Evolutionary conservation across 2,113 vertebrate genomes (phyloP).

Genomic region (Indicator maculatus): DNA sequence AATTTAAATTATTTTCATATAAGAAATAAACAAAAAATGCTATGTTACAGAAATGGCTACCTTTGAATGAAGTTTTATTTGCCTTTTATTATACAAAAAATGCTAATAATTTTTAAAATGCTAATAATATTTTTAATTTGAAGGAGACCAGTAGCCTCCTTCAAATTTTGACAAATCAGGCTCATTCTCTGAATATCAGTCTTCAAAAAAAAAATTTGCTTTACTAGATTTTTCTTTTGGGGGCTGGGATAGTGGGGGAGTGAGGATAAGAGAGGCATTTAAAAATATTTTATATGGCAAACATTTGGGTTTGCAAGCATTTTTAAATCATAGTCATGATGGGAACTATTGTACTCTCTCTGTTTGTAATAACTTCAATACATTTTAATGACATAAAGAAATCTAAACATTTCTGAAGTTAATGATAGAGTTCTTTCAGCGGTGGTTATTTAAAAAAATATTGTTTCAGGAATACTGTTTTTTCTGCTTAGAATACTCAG

Average conservation of each 20-base stretch:
- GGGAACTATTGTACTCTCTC: background rate
- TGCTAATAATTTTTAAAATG: too few species aligned
- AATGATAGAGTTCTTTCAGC: background rate
- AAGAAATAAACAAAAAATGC: background rate
- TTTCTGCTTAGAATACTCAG: background rate
- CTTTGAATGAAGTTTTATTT: background rate
- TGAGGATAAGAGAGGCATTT: background rate
- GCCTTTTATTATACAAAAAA: background rate
- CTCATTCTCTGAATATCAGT: background rate
- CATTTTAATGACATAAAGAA: background rate
- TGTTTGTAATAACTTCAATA: background rate
- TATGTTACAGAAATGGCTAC: background rate
- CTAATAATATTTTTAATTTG: too few species aligned
- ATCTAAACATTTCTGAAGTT: background rate
- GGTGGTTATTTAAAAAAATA: background rate
- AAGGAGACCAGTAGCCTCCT: background rate
- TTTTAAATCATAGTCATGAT: background rate
- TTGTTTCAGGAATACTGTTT: background rate
- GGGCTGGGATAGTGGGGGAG: fast-evolving
- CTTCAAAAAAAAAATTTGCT: background rate
- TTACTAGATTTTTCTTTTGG: background rate
- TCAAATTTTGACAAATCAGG: background rate
- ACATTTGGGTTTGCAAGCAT: background rate
- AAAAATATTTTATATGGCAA: background rate
- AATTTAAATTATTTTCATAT: background rate